These are phyloP conservation scores for Punctoribates punctum DNA, from an alignment of 2,888 invertebrate genomes.

Conservation along the genomic window DNA sequence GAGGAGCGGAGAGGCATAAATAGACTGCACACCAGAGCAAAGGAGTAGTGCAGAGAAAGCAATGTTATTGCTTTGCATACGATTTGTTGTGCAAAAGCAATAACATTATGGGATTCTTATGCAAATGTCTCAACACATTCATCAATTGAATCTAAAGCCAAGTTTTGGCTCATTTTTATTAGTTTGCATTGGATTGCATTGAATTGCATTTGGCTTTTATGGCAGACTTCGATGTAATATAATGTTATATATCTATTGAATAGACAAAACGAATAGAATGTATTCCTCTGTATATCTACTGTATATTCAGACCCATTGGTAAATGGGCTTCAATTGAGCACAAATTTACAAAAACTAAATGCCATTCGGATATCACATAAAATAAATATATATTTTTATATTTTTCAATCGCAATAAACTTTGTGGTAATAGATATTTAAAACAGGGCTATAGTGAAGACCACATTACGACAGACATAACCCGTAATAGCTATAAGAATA, in stretches of 20 bases:
- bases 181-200: slow-evolving; percentile 23
- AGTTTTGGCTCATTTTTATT: slow-evolving; percentile 32
- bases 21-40: not conserved
- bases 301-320: not conserved
- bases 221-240: slow-evolving; percentile 14
- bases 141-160: slow-evolving; percentile 25
- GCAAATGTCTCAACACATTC: slow-evolving; percentile 31
- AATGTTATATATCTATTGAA: not conserved
- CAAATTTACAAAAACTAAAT: slow-evolving; percentile 29
- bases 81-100: not conserved
- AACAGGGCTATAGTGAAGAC: slow-evolving; percentile 10
- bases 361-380: slow-evolving; percentile 26
- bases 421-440: slow-evolving; percentile 36
- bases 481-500: slow-evolving; percentile 29
- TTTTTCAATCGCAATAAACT: not conserved
- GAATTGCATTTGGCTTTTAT: slow-evolving; percentile 15
- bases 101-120: slow-evolving; percentile 34
- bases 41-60: not conserved
- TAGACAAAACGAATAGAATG: slow-evolving; percentile 14
- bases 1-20: not conserved
- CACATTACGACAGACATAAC: slow-evolving; percentile 15
- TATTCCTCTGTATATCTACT: not conserved
- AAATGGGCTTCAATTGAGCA: slow-evolving; percentile 31
- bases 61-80: slow-evolving; percentile 17
- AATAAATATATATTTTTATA: slow-evolving; percentile 28